These are phyloP conservation scores for Parnassius smintheus DNA, from an alignment of 2,888 invertebrate species.

Conservation along the genomic window DNA sequence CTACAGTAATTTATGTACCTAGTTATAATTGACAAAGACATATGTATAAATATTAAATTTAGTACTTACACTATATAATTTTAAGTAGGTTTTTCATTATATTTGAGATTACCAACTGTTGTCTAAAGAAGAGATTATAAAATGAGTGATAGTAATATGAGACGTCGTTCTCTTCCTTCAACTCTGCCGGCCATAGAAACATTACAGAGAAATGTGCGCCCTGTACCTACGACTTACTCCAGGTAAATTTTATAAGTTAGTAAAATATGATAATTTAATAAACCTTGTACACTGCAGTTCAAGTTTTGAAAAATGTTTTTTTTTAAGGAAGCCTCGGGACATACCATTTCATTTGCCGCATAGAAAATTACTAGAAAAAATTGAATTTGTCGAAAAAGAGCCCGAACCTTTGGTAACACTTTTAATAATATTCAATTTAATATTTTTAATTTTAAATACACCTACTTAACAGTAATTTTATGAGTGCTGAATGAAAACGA, in stretches of 20 bases:
- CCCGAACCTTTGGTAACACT: constrained; percentile 82
- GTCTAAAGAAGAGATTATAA: constrained; percentile 7
- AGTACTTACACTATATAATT: too few relatives aligned
- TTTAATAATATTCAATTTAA: constrained; percentile 4
- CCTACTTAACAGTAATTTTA: background rate
- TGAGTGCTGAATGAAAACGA: too few relatives aligned
- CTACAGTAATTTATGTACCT: too few relatives aligned
- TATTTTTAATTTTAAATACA: too few relatives aligned
- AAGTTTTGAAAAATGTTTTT: background rate
- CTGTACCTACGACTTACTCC: constrained; percentile 50
- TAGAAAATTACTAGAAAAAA: constrained; percentile 82
- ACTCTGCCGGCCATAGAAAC: constrained; percentile 67
- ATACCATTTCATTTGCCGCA: constrained; percentile 83
- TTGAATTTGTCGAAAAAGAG: constrained; percentile 77
- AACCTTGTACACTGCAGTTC: too few relatives aligned
- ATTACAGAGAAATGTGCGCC: constrained; percentile 61
- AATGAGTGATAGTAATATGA: constrained; percentile 30
- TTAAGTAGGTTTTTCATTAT: too few relatives aligned
- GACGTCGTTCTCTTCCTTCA: constrained; percentile 36
- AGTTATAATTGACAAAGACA: too few relatives aligned
- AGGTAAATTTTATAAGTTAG: constrained; percentile 42
- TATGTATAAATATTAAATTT: too few relatives aligned
- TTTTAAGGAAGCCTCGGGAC: constrained; percentile 56
- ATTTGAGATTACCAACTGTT: too few relatives aligned
- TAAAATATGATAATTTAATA: too few relatives aligned